These are phyloP conservation scores for Myotis daubentonii DNA, from an alignment of 2,797 vertebrate species.

Conservation along the genomic window DNA sequence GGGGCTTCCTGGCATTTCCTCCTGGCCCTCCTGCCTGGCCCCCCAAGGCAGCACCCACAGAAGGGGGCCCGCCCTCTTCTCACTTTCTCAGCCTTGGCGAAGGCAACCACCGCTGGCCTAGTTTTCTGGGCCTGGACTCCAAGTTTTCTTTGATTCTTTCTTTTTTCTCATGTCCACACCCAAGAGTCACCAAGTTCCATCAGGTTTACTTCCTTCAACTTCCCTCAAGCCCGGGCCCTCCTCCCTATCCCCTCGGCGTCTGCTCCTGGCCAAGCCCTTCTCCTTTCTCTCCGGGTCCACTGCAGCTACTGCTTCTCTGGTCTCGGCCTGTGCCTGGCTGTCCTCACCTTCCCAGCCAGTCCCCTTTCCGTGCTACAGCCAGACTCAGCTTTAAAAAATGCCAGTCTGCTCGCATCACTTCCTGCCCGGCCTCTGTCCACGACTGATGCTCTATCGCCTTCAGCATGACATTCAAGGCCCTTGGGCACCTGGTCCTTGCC, in stretches of 20 bases:
- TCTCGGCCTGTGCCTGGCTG: neutral
- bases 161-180: neutral
- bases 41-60: neutral
- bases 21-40: neutral
- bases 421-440: neutral
- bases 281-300: neutral
- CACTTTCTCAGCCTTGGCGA: neutral
- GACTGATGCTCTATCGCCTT: accelerated
- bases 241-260: neutral
- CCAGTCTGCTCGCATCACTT: neutral
- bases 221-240: neutral
- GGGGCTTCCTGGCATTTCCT: neutral
- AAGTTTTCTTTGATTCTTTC: neutral
- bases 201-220: neutral
- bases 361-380: neutral
- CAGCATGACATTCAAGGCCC: neutral
- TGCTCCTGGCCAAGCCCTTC: neutral
- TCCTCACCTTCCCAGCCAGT: neutral
- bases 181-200: neutral
- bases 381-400: neutral
- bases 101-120: neutral
- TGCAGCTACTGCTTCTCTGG: neutral
- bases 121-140: neutral
- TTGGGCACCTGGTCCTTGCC: neutral
- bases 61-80: neutral